Conservation (phyloP, 1,140 invertebrate species). For the Drosophila rufa region DNA sequence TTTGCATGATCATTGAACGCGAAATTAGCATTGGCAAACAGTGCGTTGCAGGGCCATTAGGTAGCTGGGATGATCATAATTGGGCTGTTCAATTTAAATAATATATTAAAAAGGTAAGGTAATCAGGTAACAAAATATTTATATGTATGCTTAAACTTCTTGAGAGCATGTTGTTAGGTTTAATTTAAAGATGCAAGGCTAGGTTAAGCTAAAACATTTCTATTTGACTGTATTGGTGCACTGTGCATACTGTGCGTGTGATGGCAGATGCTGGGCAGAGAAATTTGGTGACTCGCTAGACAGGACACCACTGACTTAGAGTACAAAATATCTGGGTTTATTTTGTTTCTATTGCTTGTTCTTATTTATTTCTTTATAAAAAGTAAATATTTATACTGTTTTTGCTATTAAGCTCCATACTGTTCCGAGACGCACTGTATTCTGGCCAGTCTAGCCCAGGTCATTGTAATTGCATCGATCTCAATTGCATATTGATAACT, state of each 20-base stretch:
- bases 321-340: background rate
- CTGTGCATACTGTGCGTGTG: too few species aligned
- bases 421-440: slow-evolving; percentile 10
- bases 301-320: too few species aligned
- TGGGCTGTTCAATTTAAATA: too few species aligned
- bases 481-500: slow-evolving; percentile 13
- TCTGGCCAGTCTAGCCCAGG: background rate
- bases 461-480: slow-evolving; percentile 20
- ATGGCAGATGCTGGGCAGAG: too few species aligned
- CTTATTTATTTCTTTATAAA: background rate
- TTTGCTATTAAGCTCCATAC: background rate
- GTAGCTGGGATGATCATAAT: background rate
- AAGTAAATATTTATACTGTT: background rate
- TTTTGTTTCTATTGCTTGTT: background rate
- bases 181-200: too few species aligned
- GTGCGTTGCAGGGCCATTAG: slow-evolving; percentile 5
- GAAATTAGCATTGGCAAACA: slow-evolving; percentile 24
- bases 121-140: too few species aligned
- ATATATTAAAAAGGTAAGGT: too few species aligned
- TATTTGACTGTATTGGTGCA: too few species aligned
- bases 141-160: too few species aligned
- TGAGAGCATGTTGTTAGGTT: too few species aligned
- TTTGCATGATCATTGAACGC: slow-evolving; percentile 23
- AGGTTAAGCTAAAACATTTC: too few species aligned
- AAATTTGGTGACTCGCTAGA: too few species aligned